Percentiles rank a stretch among this genome's conserved stretches.
phyloP scores from a whole-genome alignment of 2,797 vertebrate genomes.

The Pipistrellus pygmaeus region DNA sequence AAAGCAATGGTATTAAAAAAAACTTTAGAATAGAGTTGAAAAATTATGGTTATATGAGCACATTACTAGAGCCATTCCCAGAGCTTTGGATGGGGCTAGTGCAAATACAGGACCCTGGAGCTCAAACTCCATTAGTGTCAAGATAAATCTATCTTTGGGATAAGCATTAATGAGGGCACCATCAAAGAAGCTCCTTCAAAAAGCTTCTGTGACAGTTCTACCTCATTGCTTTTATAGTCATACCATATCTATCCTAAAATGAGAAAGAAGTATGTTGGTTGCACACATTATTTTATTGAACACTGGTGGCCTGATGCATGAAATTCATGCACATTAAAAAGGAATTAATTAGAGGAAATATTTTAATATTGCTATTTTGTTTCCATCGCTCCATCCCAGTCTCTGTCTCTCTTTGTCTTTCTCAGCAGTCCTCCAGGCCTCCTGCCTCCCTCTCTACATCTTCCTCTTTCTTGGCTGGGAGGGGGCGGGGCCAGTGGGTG shows the following conservation, averaged over 20 bases:
- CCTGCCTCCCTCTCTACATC: too few species aligned
- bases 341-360: too few species aligned
- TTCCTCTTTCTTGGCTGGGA: too few species aligned
- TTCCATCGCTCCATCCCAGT: too few species aligned
- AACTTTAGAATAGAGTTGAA: constrained; percentile 12
- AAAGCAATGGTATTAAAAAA: not conserved
- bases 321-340: too few species aligned
- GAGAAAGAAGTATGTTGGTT: constrained; percentile 6
- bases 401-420: too few species aligned
- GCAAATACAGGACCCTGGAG: not conserved
- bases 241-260: not conserved
- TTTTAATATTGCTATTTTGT: too few species aligned
- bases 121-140: not conserved
- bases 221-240: constrained; percentile 3
- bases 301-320: too few species aligned
- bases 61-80: not conserved
- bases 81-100: not conserved
- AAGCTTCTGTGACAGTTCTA: not conserved
- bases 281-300: not conserved
- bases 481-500: too few species aligned
- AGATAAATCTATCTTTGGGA: not conserved
- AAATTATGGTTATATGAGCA: not conserved
- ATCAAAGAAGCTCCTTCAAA: not conserved
- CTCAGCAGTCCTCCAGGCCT: too few species aligned
- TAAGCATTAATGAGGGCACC: not conserved